Evolutionary conservation across 2,888 invertebrate species (phyloP), one percentile per base, ranked within the genome.

Genomic region (Pollenia angustigena): DNA sequence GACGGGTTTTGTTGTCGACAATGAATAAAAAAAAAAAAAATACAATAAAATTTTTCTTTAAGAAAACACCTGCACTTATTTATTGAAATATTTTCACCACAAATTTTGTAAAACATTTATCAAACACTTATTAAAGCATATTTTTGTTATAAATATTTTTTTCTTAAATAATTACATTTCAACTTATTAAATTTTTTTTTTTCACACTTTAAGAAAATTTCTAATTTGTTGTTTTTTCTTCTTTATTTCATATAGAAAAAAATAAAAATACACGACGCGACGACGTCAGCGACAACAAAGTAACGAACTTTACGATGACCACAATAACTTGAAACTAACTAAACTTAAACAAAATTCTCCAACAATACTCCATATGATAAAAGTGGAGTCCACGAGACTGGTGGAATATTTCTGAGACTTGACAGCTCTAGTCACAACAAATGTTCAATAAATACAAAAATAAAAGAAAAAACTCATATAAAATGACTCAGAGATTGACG

Each of bases 1-100:
- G 85, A 87, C 84, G 81, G 78, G 85, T 85, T 80, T 84, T 87
- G 78, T 79, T 81, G 86, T 86, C 75, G 83, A 71, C 80, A 75
- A 80, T 71, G 71, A 58, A 18, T 7, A 68, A 52, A 64, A 79
- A 32, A 42, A 4, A 68, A 52, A 64, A 79, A 32, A 42, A 4
- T 50, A 62, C 78, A 66, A 44, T 52, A 54, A 11, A 32, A n/a
- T 74, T 79, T 81, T 68, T 48, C 74, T 79, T 76, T 32, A 40
- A 23, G 9, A 78, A 81, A 76, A 81, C 87, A 87, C 87, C 87
- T 87, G 87, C 87, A 81, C 54, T 78, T 4, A 68, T 74, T 78
- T 81, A 84, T 74, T 81, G 9, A 68, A 58, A 85, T 78, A 87
- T 85, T 81, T 85, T 58, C 78, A 68, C 23, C 16, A 64, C 18